phyloP scores from a whole-genome alignment of 1,140 invertebrate species.

The Drosophila erecta region DNA sequence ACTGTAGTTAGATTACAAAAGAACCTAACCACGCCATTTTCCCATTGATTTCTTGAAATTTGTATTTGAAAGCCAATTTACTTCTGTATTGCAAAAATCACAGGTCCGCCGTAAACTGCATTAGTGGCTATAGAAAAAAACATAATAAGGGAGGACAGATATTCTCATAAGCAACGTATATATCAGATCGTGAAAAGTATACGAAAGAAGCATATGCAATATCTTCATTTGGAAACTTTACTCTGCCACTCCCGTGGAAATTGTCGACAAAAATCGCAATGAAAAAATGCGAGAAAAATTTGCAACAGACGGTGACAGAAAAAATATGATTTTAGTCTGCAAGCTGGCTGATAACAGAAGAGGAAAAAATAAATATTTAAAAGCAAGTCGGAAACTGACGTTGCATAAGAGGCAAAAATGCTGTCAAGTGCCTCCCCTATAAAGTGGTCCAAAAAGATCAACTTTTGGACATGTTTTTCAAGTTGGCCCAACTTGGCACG shows the following conservation, averaged over 20 bases:
- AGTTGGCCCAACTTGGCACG: conserved; percentile 36
- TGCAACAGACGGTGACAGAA: conserved; percentile 31
- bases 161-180: conserved; percentile 35
- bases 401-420: conserved; percentile 40
- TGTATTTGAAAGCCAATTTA: not conserved
- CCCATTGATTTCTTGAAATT: not conserved
- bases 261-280: conserved; percentile 14
- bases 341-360: conserved; percentile 33
- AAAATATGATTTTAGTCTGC: conserved; percentile 17
- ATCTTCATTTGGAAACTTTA: conserved; percentile 12
- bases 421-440: conserved; percentile 36
- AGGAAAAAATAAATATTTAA: conserved; percentile 16
- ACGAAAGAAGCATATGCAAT: conserved; percentile 28
- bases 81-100: not conserved
- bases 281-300: conserved; percentile 12
- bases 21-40: not conserved
- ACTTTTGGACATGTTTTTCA: conserved; percentile 50
- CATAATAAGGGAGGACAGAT: conserved; percentile 52
- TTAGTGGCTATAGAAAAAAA: conserved; percentile 21
- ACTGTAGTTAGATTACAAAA: not conserved
- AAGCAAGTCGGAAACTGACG: conserved; percentile 27
- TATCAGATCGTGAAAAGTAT: conserved; percentile 22
- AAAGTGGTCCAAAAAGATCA: conserved; percentile 39
- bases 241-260: not conserved
- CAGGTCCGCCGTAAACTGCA: conserved; percentile 2